Evolutionary conservation across 2,888 invertebrate genomes (phyloP).

Genomic region (Dorcus parallelipipedus): DNA sequence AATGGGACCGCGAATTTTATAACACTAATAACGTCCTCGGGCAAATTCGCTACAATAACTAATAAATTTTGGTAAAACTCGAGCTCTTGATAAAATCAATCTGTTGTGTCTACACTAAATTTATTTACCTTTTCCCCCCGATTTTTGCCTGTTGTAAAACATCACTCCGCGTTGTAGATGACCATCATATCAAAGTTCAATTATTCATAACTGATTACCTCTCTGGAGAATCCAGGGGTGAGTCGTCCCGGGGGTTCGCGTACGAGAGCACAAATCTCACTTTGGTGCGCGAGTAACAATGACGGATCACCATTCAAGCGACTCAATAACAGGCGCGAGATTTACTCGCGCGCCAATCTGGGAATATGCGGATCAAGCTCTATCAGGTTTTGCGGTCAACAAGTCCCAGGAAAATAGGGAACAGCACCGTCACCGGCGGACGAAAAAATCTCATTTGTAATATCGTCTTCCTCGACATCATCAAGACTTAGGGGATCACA

Average conservation of each 20-base stretch:
- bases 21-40: too few relatives aligned
- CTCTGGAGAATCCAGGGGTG: neutral
- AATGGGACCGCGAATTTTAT: too few relatives aligned
- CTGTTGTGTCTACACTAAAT: too few relatives aligned
- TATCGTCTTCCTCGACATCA: too few relatives aligned
- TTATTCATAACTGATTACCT: constrained; percentile 2
- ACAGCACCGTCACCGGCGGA: neutral
- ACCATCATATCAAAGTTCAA: neutral
- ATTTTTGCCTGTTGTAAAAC: too few relatives aligned
- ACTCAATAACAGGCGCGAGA: neutral
- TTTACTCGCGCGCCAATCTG: neutral
- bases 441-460: neutral
- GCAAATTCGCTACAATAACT: too few relatives aligned
- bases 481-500: too few relatives aligned
- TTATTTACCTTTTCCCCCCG: too few relatives aligned
- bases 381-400: neutral
- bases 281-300: constrained; percentile 35
- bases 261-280: constrained; percentile 39
- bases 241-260: neutral
- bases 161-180: neutral
- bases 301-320: constrained; percentile 23
- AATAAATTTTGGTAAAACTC: too few relatives aligned
- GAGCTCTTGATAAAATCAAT: too few relatives aligned
- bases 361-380: neutral
- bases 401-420: neutral